Base-by-base conservation (phyloP, 2,797 vertebrate genomes). In the Poeciliopsis infans region DNA sequence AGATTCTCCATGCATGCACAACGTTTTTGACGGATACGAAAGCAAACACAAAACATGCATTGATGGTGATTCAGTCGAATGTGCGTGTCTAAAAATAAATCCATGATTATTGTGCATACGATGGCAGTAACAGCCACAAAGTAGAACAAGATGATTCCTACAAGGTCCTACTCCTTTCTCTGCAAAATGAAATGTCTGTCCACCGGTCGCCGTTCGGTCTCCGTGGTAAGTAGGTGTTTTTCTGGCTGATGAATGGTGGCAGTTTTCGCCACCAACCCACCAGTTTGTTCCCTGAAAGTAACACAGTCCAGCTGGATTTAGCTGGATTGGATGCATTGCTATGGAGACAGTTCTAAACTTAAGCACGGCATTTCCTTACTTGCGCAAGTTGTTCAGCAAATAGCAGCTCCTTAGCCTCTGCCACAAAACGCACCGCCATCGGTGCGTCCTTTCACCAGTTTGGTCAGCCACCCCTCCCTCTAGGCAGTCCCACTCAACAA, bases 1-100 rank as follows among this genome's bases (percentile, higher is more conserved):
- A 93, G 72, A 86, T 39, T 77, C 82, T 80, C 86, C 85, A 69
- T 57, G 59, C 2, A 80, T 69, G 81, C 83, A 80, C 84, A 82
- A 36, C 1, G 20, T 59, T 31, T 57, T 66, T 77, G 74, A 23
- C 2, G 78, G 78, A 83, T 73, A 76, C 77, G 71, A 89, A 80
- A 83, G 64, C 55, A 83, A 82, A 87, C 47, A 45, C 18, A 20
- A 78, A 79, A 85, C 69, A 77, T 73, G 53, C 39, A 66, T 46
- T 28, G 43, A 77, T 6, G 55, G 61, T 85, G 79, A 89, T 81
- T 89, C 81, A 88, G 59, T 18, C 3, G 15, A 75, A 46, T 36
- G 47, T 23, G 64, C 20, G 64, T n/a, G 66, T 64, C 75, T 87
- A 61, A 77, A 88, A 81, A 87, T 81, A 83, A 7, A 25, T 20